Percentiles rank a stretch among this genome's conserved stretches.
Evolutionary conservation across 1,140 invertebrate species (phyloP).

Genomic region (Drosophila ambigua): DNA sequence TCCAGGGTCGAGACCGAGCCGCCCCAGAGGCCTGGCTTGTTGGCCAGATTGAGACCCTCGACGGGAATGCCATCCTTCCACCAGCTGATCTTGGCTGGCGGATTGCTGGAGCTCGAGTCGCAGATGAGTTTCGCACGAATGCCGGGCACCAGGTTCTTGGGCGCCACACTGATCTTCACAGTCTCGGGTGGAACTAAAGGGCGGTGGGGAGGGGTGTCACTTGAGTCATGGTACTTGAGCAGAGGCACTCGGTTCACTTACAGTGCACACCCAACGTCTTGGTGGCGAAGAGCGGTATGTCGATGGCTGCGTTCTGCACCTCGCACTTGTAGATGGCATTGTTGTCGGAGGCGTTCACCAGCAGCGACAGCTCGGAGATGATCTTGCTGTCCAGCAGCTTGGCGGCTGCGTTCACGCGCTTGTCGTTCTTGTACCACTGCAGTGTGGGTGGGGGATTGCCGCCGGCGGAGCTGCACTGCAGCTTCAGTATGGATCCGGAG

Average conservation of each 20-base stretch:
- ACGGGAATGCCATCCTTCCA: conserved; percentile 93
- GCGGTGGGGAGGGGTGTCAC: conserved; percentile 8
- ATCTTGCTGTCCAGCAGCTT: conserved; percentile 91
- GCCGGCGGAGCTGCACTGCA: conserved; percentile 95
- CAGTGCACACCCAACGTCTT: conserved; percentile 94
- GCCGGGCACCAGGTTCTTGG: conserved; percentile 90
- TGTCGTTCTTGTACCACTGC: conserved; percentile 95
- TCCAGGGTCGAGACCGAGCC: conserved; percentile 92
- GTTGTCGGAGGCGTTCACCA: conserved; percentile 95
- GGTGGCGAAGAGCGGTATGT: conserved; percentile 92
- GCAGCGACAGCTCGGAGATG: conserved; percentile 91
- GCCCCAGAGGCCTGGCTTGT: conserved; percentile 90
- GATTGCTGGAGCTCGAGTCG: conserved; percentile 95
- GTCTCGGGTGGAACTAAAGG: conserved; percentile 92
- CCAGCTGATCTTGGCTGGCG: conserved; percentile 95
- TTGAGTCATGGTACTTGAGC: neutral
- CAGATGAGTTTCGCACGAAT: conserved; percentile 92
- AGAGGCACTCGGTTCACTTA: conserved; percentile 86
- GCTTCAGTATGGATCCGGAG: conserved; percentile 92
- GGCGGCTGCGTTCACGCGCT: conserved; percentile 88
- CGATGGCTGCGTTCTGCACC: conserved; percentile 94
- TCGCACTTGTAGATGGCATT: conserved; percentile 95
- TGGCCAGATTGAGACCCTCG: conserved; percentile 88
- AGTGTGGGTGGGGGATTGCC: conserved; percentile 96
- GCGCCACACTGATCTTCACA: conserved; percentile 92